Percentiles rank a stretch among this genome's conserved stretches.
phyloP scores from a whole-genome alignment of 2,113 vertebrate species.

The Paracanthobrama guichenoti region DNA sequence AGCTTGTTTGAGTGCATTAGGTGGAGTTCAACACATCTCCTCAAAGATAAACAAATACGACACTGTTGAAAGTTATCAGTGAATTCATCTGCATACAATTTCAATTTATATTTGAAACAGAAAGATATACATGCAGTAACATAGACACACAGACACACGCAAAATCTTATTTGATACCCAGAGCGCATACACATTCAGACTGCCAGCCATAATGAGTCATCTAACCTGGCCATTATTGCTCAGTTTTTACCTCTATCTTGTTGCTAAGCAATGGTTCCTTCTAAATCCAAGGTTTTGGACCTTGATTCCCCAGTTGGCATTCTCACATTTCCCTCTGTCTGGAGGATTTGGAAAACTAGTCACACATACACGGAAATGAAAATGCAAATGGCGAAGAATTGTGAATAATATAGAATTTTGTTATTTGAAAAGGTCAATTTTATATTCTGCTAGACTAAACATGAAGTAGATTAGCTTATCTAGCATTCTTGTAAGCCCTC shows the following conservation, averaged over 20 bases:
- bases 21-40: not conserved
- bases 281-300: conserved; percentile 44
- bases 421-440: not conserved
- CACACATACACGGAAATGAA: conserved; percentile 14
- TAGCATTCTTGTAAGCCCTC: conserved; percentile 1
- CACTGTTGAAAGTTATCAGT: not conserved
- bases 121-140: conserved; percentile 2
- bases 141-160: conserved; percentile 15
- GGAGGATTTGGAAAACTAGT: conserved; percentile 1
- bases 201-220: conserved; percentile 40
- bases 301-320: conserved; percentile 12
- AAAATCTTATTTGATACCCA: conserved; percentile 27
- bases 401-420: not conserved
- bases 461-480: not conserved
- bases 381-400: conserved; percentile 14
- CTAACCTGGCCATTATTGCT: conserved; percentile 44
- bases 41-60: not conserved
- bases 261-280: conserved; percentile 65
- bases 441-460: conserved; percentile 9
- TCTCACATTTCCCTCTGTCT: conserved; percentile 34
- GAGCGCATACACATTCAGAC: conserved; percentile 15
- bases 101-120: not conserved
- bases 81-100: not conserved
- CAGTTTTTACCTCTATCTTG: conserved; percentile 41
- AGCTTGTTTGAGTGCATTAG: not conserved